Percentiles rank a stretch among this genome's conserved stretches.
phyloP scores from a whole-genome alignment of 2,113 vertebrate species.

The Lycaon pictus region DNA sequence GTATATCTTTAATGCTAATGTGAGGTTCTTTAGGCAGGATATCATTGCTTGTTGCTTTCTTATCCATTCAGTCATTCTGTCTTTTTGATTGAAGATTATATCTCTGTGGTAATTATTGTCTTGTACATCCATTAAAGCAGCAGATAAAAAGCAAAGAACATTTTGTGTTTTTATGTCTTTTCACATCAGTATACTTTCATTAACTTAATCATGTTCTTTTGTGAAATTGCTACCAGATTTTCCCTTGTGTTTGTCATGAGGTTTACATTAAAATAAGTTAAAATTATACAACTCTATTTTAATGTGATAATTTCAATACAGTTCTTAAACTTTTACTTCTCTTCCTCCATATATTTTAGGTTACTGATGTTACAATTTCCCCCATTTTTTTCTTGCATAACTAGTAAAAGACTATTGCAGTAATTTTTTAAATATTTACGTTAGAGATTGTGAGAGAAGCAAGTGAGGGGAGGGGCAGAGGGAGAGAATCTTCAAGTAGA shows the following conservation, averaged over 20 bases:
- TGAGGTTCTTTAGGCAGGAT: background rate
- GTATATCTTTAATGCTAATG: background rate
- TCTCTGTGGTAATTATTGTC: background rate
- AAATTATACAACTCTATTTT: background rate
- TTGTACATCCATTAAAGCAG: background rate
- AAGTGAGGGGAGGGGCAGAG: too few species aligned
- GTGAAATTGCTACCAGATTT: background rate
- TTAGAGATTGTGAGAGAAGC: background rate
- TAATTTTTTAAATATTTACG: background rate
- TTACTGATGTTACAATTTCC: background rate
- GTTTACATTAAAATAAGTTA: background rate
- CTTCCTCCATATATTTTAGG: background rate
- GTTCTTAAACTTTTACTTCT: background rate
- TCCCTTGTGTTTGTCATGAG: background rate
- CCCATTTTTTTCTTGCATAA: background rate
- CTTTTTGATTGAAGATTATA: background rate
- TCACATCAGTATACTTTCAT: background rate
- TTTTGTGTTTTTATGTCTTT: background rate
- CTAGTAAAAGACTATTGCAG: background rate
- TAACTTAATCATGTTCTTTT: background rate
- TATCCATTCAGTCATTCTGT: background rate
- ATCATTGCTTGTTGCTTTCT: background rate
- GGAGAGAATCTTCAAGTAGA: background rate
- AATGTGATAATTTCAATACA: background rate
- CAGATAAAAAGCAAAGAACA: background rate